Base-by-base conservation (phyloP, 92 coral and sea anemone genomes). In the Porites lobata region DNA sequence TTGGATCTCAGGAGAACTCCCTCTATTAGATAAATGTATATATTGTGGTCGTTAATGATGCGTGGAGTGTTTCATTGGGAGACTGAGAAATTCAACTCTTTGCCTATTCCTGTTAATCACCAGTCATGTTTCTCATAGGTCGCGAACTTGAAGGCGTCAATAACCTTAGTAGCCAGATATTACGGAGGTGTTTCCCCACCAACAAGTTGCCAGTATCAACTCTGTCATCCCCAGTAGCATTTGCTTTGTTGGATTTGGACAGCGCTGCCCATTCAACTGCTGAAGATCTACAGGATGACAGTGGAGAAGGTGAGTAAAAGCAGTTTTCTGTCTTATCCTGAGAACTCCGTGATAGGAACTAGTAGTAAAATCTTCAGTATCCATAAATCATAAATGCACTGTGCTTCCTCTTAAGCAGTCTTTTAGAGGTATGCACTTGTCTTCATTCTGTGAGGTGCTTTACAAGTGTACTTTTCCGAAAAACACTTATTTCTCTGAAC, bases 141-240 rank as follows among this genome's bases (percentile, higher is more conserved):
- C 98, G 94, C 59, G 99, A 97, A 75, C 88, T 97, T 63, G 98
- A 97, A 76, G 91, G 99, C 72, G 92, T 97, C 65, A 97, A 95
- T 87, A 95, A 89, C 54, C 84, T 97, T 11, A 90, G 94, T 17
- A 96, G 98, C 78, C 99, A 97, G 90, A 96, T 97, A 67, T 93
- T 97, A 29, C 87, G 99, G 80, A 85, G 96, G 69, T 95, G 98
- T 85, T 95, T 97, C 79, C 99, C 99, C 10, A 93, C 93, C 81
- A 97, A 94, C 91, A 94, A 92, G 51, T 93, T 97, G 19, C 99
- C 99, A 6, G 76, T 95, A 22, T 90, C 98, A 59, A 85, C 91
- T 67, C 74, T 89, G 14, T 86, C 96, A 19, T 84, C 96, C 29
- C 94, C 94, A 53, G 43, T 97, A 65, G 76, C 95, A 14, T 97